These are phyloP conservation scores for Rhopalosiphum nymphaeae DNA, from an alignment of 2,888 invertebrate species.

Conservation along the genomic window DNA sequence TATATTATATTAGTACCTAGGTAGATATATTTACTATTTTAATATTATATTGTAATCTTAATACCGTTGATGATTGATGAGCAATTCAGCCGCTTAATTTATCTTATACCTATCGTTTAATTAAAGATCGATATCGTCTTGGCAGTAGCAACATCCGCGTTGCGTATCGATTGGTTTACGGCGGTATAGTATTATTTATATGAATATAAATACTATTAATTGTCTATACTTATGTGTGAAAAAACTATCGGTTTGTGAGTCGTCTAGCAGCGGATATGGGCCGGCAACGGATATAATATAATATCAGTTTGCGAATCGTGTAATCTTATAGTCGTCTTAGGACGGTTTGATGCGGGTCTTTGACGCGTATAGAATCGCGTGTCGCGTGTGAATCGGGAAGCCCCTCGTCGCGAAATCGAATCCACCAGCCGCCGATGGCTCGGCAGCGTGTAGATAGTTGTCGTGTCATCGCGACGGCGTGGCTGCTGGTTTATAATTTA, in stretches of 20 bases:
- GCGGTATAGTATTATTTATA: not conserved
- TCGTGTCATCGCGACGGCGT: not conserved
- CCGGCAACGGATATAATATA: not conserved
- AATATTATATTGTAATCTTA: too few relatives aligned
- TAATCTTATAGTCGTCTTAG: constrained; percentile 28
- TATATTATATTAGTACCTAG: too few relatives aligned
- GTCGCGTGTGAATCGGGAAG: constrained; percentile 29
- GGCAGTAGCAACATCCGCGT: too few relatives aligned
- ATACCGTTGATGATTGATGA: too few relatives aligned
- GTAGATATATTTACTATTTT: too few relatives aligned
- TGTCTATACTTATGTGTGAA: not conserved
- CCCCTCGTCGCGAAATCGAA: constrained; percentile 36
- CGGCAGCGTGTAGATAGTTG: not conserved
- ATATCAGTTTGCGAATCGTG: not conserved
- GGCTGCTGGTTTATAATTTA: not conserved
- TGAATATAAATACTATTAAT: not conserved
- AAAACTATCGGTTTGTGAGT: not conserved
- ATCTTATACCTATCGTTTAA: too few relatives aligned
- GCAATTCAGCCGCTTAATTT: too few relatives aligned
- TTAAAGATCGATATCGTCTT: too few relatives aligned
- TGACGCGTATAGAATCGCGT: constrained; percentile 4
- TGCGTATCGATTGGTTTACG: not conserved
- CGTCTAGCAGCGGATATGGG: not conserved
- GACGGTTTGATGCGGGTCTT: not conserved
- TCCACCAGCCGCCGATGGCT: not conserved